Conservation (phyloP, 1,140 invertebrate species). For the Patella vulgata region DNA sequence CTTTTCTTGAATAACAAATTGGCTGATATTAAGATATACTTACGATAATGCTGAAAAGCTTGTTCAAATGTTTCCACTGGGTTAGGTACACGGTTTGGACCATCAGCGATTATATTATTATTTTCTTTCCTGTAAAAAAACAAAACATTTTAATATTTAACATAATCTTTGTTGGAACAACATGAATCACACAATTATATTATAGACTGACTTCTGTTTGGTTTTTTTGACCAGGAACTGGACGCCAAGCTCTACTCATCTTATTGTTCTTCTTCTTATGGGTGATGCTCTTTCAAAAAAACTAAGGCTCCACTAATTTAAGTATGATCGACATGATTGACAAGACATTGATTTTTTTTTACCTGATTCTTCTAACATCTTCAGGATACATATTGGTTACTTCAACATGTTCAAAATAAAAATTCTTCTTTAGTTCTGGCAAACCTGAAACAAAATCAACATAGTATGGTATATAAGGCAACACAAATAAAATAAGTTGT, state of each 20-base stretch:
- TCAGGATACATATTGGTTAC: constrained; percentile 74
- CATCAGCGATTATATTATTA: constrained; percentile 79
- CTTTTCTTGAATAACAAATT: too few relatives aligned
- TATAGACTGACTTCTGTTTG: too few relatives aligned
- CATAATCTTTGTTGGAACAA: neutral
- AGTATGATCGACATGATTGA: too few relatives aligned
- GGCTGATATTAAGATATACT: too few relatives aligned
- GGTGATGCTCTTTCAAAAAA: too few relatives aligned
- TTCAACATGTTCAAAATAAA: constrained; percentile 82
- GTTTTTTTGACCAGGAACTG: too few relatives aligned
- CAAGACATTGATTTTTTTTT: too few relatives aligned
- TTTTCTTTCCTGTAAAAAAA: constrained; percentile 58
- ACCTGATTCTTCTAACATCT: constrained; percentile 72
- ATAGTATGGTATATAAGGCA: too few relatives aligned
- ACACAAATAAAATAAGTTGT: too few relatives aligned
- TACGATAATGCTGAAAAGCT: constrained; percentile 81
- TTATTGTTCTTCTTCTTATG: too few relatives aligned
- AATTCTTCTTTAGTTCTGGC: constrained; percentile 80
- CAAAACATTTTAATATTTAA: constrained; percentile 1
- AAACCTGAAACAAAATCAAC: constrained; percentile 60
- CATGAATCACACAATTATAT: neutral
- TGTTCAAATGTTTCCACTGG: constrained; percentile 86
- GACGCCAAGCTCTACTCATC: too few relatives aligned
- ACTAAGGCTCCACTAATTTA: too few relatives aligned
- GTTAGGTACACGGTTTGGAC: constrained; percentile 76